Conservation (phyloP, 2,797 vertebrate genomes). For the Chloroceryle inda region DNA sequence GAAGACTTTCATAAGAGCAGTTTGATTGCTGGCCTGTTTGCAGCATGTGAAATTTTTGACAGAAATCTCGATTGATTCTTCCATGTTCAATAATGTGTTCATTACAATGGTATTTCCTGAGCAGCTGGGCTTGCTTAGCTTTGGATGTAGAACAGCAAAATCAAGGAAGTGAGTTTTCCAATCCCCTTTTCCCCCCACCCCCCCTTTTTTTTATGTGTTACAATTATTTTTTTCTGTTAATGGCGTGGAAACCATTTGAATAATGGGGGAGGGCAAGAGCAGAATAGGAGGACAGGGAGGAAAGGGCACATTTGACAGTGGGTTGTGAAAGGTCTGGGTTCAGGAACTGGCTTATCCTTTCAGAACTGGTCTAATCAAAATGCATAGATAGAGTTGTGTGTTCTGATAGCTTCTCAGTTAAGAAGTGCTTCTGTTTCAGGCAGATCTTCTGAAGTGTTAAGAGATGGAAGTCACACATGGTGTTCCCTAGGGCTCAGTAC, state of each 20-base stretch:
- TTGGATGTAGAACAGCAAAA: slow-evolving; percentile 49
- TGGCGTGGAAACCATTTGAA: neutral
- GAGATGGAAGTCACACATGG: neutral
- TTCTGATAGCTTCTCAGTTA: neutral
- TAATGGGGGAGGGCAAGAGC: neutral
- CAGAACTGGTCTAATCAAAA: neutral
- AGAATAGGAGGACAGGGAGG: neutral
- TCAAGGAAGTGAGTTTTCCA: slow-evolving; percentile 70
- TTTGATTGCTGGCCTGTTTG: slow-evolving; percentile 40
- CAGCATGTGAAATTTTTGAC: slow-evolving; percentile 60
- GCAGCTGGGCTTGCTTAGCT: slow-evolving; percentile 81
- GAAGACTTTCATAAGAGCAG: neutral
- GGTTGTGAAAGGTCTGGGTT: neutral
- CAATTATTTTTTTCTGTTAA: neutral
- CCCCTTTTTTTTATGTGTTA: neutral
- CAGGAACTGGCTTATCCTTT: neutral
- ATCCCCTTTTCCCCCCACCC: accelerated
- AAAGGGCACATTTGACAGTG: neutral
- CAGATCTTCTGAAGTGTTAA: neutral
- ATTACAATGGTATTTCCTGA: slow-evolving; percentile 82
- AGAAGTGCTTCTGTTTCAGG: neutral
- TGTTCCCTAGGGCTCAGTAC: neutral
- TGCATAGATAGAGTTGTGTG: neutral
- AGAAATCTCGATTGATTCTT: slow-evolving; percentile 61
- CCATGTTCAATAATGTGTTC: slow-evolving; percentile 78